A percentile compares a stretch with the other conserved stretches of the same genome.
Evolutionary conservation across 2,797 vertebrate species (phyloP).

Genomic region (Lindbergichthys nudifrons): DNA sequence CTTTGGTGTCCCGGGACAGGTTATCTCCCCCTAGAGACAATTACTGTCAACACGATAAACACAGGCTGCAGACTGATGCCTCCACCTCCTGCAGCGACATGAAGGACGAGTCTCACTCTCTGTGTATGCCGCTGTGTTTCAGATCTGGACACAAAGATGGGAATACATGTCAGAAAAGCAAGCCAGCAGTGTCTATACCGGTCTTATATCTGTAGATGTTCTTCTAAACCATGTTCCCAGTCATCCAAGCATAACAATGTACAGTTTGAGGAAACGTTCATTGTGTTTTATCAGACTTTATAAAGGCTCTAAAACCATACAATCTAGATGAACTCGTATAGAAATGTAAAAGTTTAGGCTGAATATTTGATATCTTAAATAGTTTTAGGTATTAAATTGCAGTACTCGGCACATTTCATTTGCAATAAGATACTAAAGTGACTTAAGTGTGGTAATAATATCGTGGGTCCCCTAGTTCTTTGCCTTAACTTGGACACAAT

Average conservation of each 20-base stretch:
- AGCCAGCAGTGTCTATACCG: background rate
- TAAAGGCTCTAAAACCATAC: background rate
- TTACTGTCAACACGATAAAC: constrained; percentile 35
- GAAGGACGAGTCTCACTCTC: constrained; percentile 16
- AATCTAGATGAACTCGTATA: background rate
- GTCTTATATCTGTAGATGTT: background rate
- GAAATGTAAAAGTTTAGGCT: too few species aligned
- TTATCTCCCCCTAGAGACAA: constrained; percentile 47
- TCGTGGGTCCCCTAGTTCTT: too few species aligned
- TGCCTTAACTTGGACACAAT: background rate
- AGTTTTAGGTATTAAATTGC: too few species aligned
- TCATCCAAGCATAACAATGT: background rate
- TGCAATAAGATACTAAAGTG: too few species aligned
- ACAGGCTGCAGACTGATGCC: constrained; percentile 28
- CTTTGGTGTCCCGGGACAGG: constrained; percentile 35
- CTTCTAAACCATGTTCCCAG: background rate
- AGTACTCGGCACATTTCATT: too few species aligned
- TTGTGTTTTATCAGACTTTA: background rate
- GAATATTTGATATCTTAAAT: too few species aligned
- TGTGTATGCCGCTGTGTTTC: constrained; percentile 9
- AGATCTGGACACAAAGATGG: background rate
- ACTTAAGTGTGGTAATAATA: too few species aligned
- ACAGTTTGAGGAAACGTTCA: background rate
- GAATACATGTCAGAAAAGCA: background rate
- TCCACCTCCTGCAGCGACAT: constrained; percentile 6